Base-by-base conservation (phyloP, 1,140 invertebrate species). In the Trachymyrmex septentrionalis region DNA sequence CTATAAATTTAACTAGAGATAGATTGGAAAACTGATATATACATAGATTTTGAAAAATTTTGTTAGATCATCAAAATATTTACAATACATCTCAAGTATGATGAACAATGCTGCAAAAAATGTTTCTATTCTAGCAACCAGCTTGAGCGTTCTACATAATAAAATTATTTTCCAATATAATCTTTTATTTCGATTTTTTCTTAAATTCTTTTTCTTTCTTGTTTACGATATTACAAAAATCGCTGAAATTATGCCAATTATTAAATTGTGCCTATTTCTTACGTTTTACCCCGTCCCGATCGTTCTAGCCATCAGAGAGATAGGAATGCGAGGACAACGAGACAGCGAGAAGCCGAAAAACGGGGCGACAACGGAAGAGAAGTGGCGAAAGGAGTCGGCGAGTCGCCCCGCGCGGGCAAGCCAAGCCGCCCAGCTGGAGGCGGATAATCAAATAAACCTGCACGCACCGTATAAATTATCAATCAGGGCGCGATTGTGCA, bases 381-480 rank as follows among this genome's bases (percentile, higher is more conserved):
- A 38, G 71, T 61, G 19, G 77, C 14, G 27, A 86, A 87, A 85
- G 76, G 63, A 86, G 73, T 71, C 69, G 84, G 80, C 64, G 55
- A 85, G 27, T 21, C 59, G 61, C 44, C 69, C 69, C 86, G 61
- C 59, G 57, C 34, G 30, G 59, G 57, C 24, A 80, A 63, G 77
- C 87, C 59, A 61, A 85, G 81, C 87, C 72, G 69, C 81, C 77
- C 90, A 88, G 85, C 81, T 86, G 82, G 86, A 87, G 89, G 92
- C 88, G 87, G 93, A 94, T 95, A 95, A 95, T 95, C 94, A 95
- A 95, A 95, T 95, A 95, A 69, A 95, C 94, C 93, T 94, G 91
- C 93, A 93, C 94, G 94, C 94, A 95, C 94, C 92, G 94, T 94
- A 95, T 95, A 95, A 95, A 95, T 95, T 95, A 95, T 95, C 94